Evolutionary conservation across 2,888 invertebrate genomes (phyloP).

Genomic region (Melinaea marsaeus): DNA sequence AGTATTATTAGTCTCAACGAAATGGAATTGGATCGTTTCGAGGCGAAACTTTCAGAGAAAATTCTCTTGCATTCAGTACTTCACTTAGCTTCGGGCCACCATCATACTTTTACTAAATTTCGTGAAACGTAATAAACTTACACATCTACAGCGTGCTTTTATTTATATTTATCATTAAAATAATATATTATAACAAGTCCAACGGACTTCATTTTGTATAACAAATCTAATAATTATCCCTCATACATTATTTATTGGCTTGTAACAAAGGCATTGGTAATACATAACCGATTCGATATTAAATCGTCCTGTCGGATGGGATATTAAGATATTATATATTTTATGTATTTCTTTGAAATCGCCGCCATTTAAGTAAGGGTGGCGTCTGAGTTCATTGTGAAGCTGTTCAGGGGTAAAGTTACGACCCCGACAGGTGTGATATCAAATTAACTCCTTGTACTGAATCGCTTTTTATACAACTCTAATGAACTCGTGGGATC

Average conservation of each 20-base stretch:
- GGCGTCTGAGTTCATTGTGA: constrained; percentile 69
- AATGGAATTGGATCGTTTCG: constrained; percentile 77
- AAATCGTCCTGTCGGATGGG: constrained; percentile 70
- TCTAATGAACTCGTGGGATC: constrained; percentile 67
- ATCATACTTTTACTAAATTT: constrained; percentile 71
- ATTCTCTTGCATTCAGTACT: constrained; percentile 66
- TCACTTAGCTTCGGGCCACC: constrained; percentile 68
- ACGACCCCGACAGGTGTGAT: constrained; percentile 76
- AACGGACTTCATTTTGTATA: background rate
- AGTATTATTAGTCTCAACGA: constrained; percentile 78
- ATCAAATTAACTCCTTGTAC: constrained; percentile 75
- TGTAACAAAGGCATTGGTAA: constrained; percentile 19
- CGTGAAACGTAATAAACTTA: constrained; percentile 50
- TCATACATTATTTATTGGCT: constrained; percentile 25
- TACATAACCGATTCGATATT: constrained; percentile 43
- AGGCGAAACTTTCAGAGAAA: constrained; percentile 73
- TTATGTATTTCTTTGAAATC: constrained; percentile 64
- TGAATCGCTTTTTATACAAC: constrained; percentile 71
- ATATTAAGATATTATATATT: constrained; percentile 67
- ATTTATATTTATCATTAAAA: constrained; percentile 34
- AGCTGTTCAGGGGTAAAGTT: constrained; percentile 69
- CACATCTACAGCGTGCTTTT: constrained; percentile 46
- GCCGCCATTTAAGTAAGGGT: constrained; percentile 59
- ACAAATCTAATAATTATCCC: background rate
- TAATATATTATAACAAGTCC: no score